Conservation (phyloP, 2,888 invertebrate genomes). For the Ochropleura plecta region DNA sequence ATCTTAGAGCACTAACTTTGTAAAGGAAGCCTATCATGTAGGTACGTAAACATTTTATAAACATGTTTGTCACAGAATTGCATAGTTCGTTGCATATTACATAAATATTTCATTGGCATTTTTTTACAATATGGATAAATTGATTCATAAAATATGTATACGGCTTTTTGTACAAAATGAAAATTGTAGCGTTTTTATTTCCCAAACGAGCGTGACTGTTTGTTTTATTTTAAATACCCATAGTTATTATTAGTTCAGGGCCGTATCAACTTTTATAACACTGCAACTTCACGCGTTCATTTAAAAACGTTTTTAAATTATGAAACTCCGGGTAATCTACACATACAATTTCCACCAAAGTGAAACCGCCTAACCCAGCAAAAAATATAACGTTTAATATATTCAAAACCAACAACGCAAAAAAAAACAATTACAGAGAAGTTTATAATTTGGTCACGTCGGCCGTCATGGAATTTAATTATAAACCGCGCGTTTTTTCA, state of each 20-base stretch:
- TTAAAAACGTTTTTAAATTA: not conserved
- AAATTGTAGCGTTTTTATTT: conserved; percentile 16
- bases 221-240: not conserved
- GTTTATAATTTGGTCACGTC: conserved; percentile 71
- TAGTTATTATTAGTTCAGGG: not conserved
- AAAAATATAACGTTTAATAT: conserved; percentile 59
- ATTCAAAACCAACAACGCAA: conserved; percentile 71
- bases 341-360: not conserved
- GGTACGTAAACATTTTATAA: not conserved
- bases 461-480: conserved; percentile 66
- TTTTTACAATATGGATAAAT: conserved; percentile 37
- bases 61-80: conserved; percentile 9
- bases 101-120: conserved; percentile 50
- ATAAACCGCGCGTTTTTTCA: conserved; percentile 64
- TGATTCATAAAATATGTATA: conserved; percentile 32
- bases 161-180: conserved; percentile 19
- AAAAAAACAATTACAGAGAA: conserved; percentile 68
- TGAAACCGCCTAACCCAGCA: conserved; percentile 23
- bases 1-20: not conserved
- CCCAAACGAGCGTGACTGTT: not conserved
- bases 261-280: not conserved
- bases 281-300: not conserved
- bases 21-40: not conserved
- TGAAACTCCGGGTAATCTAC: not conserved
- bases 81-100: conserved; percentile 47